Percentiles rank a stretch among this genome's conserved stretches.
These are phyloP conservation scores for Erythrolamprus reginae DNA, from an alignment of 2,113 vertebrate genomes.

Conservation along the genomic window DNA sequence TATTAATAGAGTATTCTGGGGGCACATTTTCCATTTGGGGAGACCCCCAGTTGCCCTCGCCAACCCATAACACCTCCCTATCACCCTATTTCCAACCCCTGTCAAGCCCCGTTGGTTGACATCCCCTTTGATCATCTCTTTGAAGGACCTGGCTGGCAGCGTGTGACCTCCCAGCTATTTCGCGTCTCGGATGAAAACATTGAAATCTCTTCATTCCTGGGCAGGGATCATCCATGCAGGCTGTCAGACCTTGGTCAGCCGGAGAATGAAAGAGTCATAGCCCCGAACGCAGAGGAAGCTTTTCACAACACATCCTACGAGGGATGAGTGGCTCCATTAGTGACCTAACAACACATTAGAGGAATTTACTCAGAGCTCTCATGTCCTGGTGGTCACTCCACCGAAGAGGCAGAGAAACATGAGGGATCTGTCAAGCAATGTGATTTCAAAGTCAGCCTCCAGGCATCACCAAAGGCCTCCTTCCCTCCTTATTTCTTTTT, in stretches of 20 bases:
- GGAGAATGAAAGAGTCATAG: slow-evolving; percentile 36
- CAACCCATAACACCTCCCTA: neutral
- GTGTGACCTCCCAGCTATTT: neutral
- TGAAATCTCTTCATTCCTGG: slow-evolving; percentile 47
- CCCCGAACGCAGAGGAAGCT: slow-evolving; percentile 48
- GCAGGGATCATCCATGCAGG: slow-evolving; percentile 53
- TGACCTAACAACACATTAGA: slow-evolving; percentile 58
- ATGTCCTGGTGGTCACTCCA: slow-evolving; percentile 52
- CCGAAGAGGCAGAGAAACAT: slow-evolving; percentile 50
- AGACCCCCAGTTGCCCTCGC: neutral
- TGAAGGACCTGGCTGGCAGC: neutral
- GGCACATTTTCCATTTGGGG: neutral
- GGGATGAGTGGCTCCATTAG: slow-evolving; percentile 60
- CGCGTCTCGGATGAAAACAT: slow-evolving; percentile 47
- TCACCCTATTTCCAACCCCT: neutral
- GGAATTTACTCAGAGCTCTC: slow-evolving; percentile 58
- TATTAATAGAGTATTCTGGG: neutral
- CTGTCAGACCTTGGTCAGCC: slow-evolving; percentile 41
- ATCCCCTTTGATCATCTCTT: neutral
- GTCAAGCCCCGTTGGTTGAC: neutral
- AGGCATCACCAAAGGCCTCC: slow-evolving; percentile 8
- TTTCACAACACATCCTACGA: slow-evolving; percentile 40
- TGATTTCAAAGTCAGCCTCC: slow-evolving; percentile 25
- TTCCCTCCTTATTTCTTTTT: neutral
- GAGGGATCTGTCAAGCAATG: slow-evolving; percentile 48